Evolutionary conservation across 2,113 vertebrate species (phyloP).

Genomic region (Corythoichthys intestinalis): DNA sequence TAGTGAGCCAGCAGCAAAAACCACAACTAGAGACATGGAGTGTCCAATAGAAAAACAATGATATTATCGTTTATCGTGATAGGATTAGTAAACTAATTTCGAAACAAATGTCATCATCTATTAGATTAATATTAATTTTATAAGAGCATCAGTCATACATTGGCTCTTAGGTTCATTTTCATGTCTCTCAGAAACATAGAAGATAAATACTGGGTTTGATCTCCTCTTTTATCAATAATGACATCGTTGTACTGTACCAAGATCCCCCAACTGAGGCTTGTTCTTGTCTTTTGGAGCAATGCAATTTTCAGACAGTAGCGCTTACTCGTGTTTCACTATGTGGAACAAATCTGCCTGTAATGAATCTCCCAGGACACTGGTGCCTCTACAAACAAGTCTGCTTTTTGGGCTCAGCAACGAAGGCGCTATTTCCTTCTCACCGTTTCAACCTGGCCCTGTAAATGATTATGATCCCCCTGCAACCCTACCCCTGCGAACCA

Average conservation of each 20-base stretch:
- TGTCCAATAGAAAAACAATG: no score
- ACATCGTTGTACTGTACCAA: constrained; percentile 31
- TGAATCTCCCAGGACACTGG: constrained; percentile 60
- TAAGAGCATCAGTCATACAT: background rate
- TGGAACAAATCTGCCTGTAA: constrained; percentile 63
- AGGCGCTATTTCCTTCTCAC: constrained; percentile 34
- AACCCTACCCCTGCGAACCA: no score
- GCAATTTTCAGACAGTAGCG: constrained; percentile 52
- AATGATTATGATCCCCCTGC: no score
- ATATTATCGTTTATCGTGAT: no score
- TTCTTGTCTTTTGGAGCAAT: constrained; percentile 39
- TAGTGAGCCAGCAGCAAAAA: no score
- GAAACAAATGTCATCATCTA: no score
- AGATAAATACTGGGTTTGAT: constrained; percentile 45
- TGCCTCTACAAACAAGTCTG: constrained; percentile 42
- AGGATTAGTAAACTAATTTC: no score
- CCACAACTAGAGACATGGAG: no score
- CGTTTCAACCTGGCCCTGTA: constrained; percentile 33
- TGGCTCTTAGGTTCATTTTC: constrained; percentile 18
- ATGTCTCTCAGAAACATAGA: constrained; percentile 27
- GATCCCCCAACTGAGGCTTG: constrained; percentile 36
- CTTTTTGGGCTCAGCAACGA: constrained; percentile 26
- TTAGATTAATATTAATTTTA: constrained; percentile 24
- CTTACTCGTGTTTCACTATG: constrained; percentile 65
- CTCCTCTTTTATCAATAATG: constrained; percentile 40